These are phyloP conservation scores for Muschampia plurimacula DNA, from an alignment of 2,888 invertebrate genomes.

Conservation along the genomic window DNA sequence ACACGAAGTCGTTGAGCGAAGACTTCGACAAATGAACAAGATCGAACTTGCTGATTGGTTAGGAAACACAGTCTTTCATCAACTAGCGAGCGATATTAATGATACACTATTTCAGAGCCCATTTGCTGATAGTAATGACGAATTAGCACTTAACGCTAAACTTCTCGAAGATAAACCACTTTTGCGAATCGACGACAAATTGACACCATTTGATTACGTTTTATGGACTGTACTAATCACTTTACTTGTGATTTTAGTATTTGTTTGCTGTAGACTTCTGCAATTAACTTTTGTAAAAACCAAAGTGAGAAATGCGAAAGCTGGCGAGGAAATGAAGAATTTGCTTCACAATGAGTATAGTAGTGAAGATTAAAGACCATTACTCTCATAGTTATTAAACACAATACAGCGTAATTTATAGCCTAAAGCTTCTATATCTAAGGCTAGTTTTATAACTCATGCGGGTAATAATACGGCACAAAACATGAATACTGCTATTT, in stretches of 20 bases:
- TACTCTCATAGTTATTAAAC: background rate
- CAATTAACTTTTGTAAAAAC: slow-evolving; percentile 37
- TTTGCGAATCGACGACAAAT: slow-evolving; percentile 45
- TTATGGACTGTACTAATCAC: slow-evolving; percentile 53
- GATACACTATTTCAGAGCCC: slow-evolving; percentile 55
- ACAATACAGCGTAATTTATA: no score
- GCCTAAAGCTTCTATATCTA: no score
- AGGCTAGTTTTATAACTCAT: no score
- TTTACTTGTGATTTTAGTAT: slow-evolving; percentile 47
- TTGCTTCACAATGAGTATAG: slow-evolving; percentile 10
- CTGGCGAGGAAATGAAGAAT: slow-evolving; percentile 40
- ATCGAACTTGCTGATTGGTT: slow-evolving; percentile 87
- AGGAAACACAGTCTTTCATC: slow-evolving; percentile 82
- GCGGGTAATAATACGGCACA: no score
- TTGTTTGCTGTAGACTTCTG: slow-evolving; percentile 47
- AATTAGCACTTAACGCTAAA: slow-evolving; percentile 44
- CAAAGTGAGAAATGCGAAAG: slow-evolving; percentile 24
- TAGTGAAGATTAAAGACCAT: slow-evolving; percentile 44
- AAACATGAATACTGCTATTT: no score
- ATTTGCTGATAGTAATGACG: slow-evolving; percentile 46
- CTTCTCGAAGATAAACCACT: slow-evolving; percentile 47
- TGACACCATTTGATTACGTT: slow-evolving; percentile 59
- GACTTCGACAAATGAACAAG: slow-evolving; percentile 86
- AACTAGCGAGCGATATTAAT: slow-evolving; percentile 80
- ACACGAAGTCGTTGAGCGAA: slow-evolving; percentile 82